Evolutionary conservation across 2,888 invertebrate species (phyloP), one percentile per base, ranked within the genome.

Genomic region (Netelia inedita): DNA sequence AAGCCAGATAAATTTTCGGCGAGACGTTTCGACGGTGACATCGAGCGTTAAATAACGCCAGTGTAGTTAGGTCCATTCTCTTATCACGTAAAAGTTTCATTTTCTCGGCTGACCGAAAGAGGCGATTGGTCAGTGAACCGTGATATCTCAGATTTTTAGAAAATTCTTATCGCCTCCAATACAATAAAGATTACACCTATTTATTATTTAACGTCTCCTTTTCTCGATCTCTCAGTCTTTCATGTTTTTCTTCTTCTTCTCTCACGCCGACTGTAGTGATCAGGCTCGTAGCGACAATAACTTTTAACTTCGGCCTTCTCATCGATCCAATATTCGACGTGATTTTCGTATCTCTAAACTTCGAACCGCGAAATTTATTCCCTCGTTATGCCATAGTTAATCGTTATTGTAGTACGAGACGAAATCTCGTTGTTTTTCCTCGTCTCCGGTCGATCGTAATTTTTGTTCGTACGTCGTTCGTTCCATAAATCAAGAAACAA

Each of bases 51-150:
- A 46, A 46, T 46, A 14, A 46, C 11, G 14, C 35, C 1, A 14
- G 2, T 5, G 11, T 8, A 14, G 46, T 46, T 46, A 14, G 1
- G 14, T 14, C 14, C 14, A 2, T 16, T n/a, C 8, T 23, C 23
- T 76, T 59, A 76, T 68, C 68, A 80, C 19, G 57, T 2, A 21
- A 10, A 21, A 10, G 57, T 63, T 79, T 53, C 6, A 9, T 41
- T 79, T 63, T 63, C 61, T 43, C 10, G 21, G 28, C 43, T 35
- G 59, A 59, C 11, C 66, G 23, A 59, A 53, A 46, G 75, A 55
- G 53, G 41, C 76, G 55, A 83, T 83, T 84, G 87, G 84, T 85
- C 87, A 83, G 68, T 85, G 84, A 85, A 82, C 87, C 75, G 86
- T 59, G 71, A 66, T 87, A 85, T 82, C 79, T 50, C 2, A 11